Conservation (phyloP, 2,113 vertebrate species). For the Oryctolagus cuniculus region mOryCun1.1 NC_091435.1:110980001-110980500, state of each 20-base stretch:
- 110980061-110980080: slow-evolving; percentile 78
- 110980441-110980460: slow-evolving; percentile 68
- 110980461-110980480: slow-evolving; percentile 65
- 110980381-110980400: slow-evolving; percentile 66
- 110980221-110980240: slow-evolving; percentile 81
- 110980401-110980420: slow-evolving; percentile 41
- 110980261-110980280: slow-evolving; percentile 82
- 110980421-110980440: slow-evolving; percentile 68
- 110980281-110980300: slow-evolving; percentile 80
- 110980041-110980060: slow-evolving; percentile 72
- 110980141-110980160: slow-evolving; percentile 79
- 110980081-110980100: slow-evolving; percentile 82
- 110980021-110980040: slow-evolving; percentile 56
- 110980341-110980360: slow-evolving; percentile 64
- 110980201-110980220: slow-evolving; percentile 82
- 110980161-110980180: slow-evolving; percentile 79
- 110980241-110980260: slow-evolving; percentile 85
- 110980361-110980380: slow-evolving; percentile 71
- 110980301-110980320: slow-evolving; percentile 73
- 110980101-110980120: slow-evolving; percentile 81
- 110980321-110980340: slow-evolving; percentile 80
- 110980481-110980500: slow-evolving; percentile 61
- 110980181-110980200: slow-evolving; percentile 80
- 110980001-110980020: slow-evolving; percentile 70
- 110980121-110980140: slow-evolving; percentile 84